Percentiles rank a stretch among this genome's conserved stretches.
These are phyloP conservation scores for Drosophila rellima DNA, from an alignment of 2,888 invertebrate species.

Conservation along the genomic window DNA sequence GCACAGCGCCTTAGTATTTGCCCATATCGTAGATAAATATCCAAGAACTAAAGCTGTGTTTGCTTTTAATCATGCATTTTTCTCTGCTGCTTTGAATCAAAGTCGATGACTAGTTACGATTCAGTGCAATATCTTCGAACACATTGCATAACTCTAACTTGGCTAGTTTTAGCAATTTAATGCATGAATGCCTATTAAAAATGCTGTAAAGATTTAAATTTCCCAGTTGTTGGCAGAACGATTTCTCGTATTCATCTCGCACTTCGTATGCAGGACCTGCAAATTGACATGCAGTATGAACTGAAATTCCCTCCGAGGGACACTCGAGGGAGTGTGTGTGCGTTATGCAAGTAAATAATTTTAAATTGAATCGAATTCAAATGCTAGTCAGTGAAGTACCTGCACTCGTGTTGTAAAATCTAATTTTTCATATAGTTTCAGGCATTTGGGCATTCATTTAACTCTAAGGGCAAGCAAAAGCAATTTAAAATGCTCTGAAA, in stretches of 20 bases:
- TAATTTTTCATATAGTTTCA: slow-evolving; percentile 5
- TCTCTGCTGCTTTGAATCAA: slow-evolving; percentile 27
- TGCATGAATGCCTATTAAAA: slow-evolving; percentile 67
- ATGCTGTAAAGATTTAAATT: slow-evolving; percentile 61
- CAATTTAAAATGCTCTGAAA: not conserved
- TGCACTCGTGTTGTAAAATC: slow-evolving; percentile 3
- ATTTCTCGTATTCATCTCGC: slow-evolving; percentile 5
- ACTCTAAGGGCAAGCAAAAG: not conserved
- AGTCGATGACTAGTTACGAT: slow-evolving; percentile 44
- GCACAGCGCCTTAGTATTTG: slow-evolving; percentile 55
- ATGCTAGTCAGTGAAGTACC: slow-evolving; percentile 41
- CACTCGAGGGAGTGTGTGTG: slow-evolving; percentile 18
- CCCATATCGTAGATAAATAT: slow-evolving; percentile 67
- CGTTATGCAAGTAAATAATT: slow-evolving; percentile 56
- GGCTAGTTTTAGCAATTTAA: slow-evolving; percentile 59
- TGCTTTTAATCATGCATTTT: slow-evolving; percentile 71
- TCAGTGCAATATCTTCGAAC: slow-evolving; percentile 25
- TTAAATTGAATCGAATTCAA: slow-evolving; percentile 63
- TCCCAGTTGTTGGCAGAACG: slow-evolving; percentile 44
- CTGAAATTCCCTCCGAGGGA: slow-evolving; percentile 19
- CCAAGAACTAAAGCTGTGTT: slow-evolving; percentile 56
- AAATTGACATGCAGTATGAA: slow-evolving; percentile 37
- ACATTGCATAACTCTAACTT: slow-evolving; percentile 51
- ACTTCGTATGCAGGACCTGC: slow-evolving; percentile 22
- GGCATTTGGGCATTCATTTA: slow-evolving; percentile 3